Evolutionary conservation across 2,113 vertebrate genomes (phyloP).

Genomic region (Toxotes chatareus): DNA sequence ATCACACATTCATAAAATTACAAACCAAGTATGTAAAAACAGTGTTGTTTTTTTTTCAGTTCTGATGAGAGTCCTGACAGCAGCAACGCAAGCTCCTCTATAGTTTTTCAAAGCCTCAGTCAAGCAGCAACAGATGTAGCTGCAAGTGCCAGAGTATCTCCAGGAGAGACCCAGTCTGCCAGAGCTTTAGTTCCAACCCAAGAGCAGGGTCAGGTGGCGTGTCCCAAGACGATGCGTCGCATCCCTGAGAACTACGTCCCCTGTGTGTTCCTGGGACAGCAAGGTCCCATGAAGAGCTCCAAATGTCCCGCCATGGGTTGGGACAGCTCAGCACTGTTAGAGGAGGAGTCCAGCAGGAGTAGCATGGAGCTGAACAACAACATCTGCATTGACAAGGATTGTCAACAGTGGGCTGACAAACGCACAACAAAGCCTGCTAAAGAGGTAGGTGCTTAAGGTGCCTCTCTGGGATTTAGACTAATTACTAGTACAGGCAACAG

Average conservation of each 20-base stretch:
- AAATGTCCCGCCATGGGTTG: constrained; percentile 73
- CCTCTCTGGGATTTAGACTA: not conserved
- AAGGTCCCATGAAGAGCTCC: constrained; percentile 1
- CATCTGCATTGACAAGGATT: constrained; percentile 65
- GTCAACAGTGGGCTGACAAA: constrained; percentile 67
- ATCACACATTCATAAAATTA: not conserved
- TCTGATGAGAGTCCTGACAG: constrained; percentile 75
- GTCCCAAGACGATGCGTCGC: constrained; percentile 66
- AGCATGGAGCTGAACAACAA: constrained; percentile 78
- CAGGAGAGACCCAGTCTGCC: constrained; percentile 8
- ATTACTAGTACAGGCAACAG: not conserved
- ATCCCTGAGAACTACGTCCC: constrained; percentile 81
- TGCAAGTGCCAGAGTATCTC: constrained; percentile 11
- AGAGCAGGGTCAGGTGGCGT: constrained; percentile 63
- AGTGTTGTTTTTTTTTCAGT: constrained; percentile 40
- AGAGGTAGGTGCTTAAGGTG: constrained; percentile 62
- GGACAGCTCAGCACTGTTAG: constrained; percentile 70
- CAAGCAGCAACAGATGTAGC: constrained; percentile 45
- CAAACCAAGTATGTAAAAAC: not conserved
- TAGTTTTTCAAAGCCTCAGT: constrained; percentile 89
- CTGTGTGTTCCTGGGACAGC: constrained; percentile 82
- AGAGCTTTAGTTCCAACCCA: constrained; percentile 43
- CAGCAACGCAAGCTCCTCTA: constrained; percentile 82
- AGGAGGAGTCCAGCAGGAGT: constrained; percentile 66
- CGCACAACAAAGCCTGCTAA: constrained; percentile 56